Evolutionary conservation across 1,140 invertebrate genomes (phyloP), one percentile per base, ranked within the genome.

Genomic region (Pachypsylla venusta): DNA sequence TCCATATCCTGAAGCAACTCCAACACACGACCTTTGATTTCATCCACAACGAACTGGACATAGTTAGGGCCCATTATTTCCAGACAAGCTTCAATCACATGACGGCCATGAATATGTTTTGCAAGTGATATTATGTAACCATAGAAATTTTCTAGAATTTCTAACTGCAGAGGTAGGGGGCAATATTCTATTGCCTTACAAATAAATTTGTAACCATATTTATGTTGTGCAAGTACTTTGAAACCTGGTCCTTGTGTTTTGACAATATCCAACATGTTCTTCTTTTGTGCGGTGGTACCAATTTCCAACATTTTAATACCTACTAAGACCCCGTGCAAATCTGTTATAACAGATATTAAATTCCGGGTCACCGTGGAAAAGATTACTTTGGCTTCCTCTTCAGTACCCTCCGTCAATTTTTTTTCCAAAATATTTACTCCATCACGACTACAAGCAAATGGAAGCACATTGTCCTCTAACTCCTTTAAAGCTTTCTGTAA

Each of bases 1-100:
- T 48, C 42, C 42, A 48, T 48, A 22, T 48, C 42, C n/a, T 22
- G 42, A 7, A 48, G n/a, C 42, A 48, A 19, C 42, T 48, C 42
- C 42, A 48, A n/a, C 42, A 48, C 42, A 48, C 22, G 42, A 7
- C 42, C 42, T n/a, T 3, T n/a, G 7, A 48, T n/a, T 19, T 48
- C 42, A n/a, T 48, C 4, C 4, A 48, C 4, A 22, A 48, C 22
- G 42, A 48, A 48, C 4, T 4, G 7, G 7, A 48, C 42, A 19
- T 48, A 48, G 42, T 48, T 48, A 22, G n/a, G 4, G 5, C 42
- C 42, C 42, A 48, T 48, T 19, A n/a, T 19, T 7, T 22, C 4
- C 42, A 48, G 42, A 19, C 42, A 48, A 5, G 42, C 5, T 19
- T 48, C 42, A 3, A 48, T 48, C 4, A 48, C 42, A 19, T 48